These are phyloP conservation scores for Galerucella calmariensis DNA, from an alignment of 2,888 invertebrate genomes.

Conservation along the genomic window DNA sequence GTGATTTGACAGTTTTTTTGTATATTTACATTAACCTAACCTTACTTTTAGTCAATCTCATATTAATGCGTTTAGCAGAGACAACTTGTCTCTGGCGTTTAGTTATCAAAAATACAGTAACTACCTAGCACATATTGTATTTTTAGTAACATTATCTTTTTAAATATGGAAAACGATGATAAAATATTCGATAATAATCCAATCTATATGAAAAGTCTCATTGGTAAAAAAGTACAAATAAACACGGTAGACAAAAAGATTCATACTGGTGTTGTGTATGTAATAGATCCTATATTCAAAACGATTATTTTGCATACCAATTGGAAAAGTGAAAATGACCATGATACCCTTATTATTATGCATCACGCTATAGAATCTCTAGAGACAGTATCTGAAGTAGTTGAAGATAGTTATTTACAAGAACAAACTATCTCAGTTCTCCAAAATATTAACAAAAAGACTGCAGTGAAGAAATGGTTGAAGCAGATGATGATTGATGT, in stretches of 20 bases:
- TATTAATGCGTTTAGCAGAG: too few species aligned
- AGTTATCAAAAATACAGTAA: too few species aligned
- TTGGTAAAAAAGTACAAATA: slow-evolving; percentile 57
- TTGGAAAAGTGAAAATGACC: slow-evolving; percentile 35
- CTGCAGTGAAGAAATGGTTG: slow-evolving; percentile 59
- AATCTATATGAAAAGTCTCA: slow-evolving; percentile 53
- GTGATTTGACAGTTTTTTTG: too few species aligned
- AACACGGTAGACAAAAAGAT: slow-evolving; percentile 51
- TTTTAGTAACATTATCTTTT: not conserved
- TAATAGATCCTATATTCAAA: slow-evolving; percentile 60
- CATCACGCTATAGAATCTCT: slow-evolving; percentile 55
- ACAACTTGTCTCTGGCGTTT: too few species aligned
- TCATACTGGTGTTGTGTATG: slow-evolving; percentile 56
- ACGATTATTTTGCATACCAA: slow-evolving; percentile 55
- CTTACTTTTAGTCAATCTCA: too few species aligned
- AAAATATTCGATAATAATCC: slow-evolving; percentile 51
- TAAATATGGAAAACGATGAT: slow-evolving; percentile 41
- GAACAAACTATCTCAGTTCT: slow-evolving; percentile 20
- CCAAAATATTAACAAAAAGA: slow-evolving; percentile 44
- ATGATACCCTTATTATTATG: slow-evolving; percentile 48
- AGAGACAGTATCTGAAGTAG: slow-evolving; percentile 48
- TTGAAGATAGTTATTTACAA: slow-evolving; percentile 45
- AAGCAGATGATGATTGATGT: slow-evolving; percentile 59
- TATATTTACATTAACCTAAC: too few species aligned
- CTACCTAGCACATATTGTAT: too few species aligned